A percentile compares a stretch with the other conserved stretches of the same genome.
Conservation (phyloP, 2,797 vertebrate genomes). For the Enteromius unitaeniatus region DNA sequence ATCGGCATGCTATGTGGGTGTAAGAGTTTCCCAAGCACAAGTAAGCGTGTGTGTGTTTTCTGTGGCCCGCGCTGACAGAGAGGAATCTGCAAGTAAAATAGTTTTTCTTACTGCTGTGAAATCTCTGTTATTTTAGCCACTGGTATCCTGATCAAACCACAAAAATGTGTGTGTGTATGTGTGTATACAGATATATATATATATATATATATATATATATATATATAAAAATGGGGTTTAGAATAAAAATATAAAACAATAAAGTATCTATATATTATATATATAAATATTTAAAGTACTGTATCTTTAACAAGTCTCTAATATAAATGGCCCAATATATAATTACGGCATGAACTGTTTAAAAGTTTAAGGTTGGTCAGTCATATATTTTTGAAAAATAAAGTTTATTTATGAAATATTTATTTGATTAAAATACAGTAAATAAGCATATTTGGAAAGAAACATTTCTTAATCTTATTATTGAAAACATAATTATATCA, state of each 20-base stretch:
- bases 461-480: not conserved
- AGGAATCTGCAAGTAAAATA: conserved; percentile 65
- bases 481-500: not conserved
- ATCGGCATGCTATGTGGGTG: not conserved
- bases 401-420: not conserved
- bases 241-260: no score
- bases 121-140: conserved; percentile 73
- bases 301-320: not conserved
- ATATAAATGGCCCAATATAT: not conserved
- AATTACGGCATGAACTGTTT: not conserved
- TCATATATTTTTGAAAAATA: not conserved
- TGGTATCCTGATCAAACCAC: conserved; percentile 71
- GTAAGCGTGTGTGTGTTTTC: conserved; percentile 54
- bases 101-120: conserved; percentile 70
- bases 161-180: not conserved
- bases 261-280: not conserved
- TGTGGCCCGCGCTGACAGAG: conserved; percentile 59
- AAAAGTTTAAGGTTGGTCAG: not conserved
- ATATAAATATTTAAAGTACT: not conserved
- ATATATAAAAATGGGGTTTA: no score
- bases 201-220: no score
- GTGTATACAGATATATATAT: not conserved
- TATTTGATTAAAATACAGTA: not conserved
- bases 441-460: not conserved
- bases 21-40: conserved; percentile 13